Percentiles rank a stretch among this genome's conserved stretches.
phyloP scores from a whole-genome alignment of 2,113 vertebrate species.

The Sialia sialis region DNA sequence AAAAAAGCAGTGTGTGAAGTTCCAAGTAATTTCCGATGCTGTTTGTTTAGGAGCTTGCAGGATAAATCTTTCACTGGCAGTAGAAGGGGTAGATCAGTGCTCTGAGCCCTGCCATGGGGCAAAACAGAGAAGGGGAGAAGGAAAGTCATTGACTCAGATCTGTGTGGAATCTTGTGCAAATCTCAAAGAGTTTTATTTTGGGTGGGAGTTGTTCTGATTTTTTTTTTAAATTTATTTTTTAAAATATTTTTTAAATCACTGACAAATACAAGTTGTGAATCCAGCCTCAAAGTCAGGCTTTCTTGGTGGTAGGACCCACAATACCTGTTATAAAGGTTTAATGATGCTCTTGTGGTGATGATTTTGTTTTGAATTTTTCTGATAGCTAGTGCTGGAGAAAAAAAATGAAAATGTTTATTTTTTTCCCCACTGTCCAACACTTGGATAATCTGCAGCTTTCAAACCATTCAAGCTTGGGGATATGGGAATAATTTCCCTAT shows the following conservation, averaged over 20 bases:
- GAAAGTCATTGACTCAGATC: neutral
- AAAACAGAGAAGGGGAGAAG: neutral
- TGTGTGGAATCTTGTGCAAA: neutral
- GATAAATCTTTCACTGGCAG: neutral
- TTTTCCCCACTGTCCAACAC: neutral
- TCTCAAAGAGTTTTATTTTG: neutral
- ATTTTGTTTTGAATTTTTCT: neutral
- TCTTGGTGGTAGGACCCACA: neutral
- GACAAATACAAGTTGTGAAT: neutral
- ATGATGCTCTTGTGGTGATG: neutral
- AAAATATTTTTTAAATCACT: neutral
- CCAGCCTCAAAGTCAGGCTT: accelerated
- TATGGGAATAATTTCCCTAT: neutral
- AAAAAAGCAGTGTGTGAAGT: neutral
- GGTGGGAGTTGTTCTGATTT: neutral
- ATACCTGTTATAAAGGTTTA: neutral
- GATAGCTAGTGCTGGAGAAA: neutral
- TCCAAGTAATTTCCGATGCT: neutral
- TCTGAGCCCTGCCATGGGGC: accelerated
- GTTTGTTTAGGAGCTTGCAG: neutral
- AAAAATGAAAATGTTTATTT: neutral
- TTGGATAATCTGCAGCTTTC: neutral
- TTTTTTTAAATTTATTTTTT: no score
- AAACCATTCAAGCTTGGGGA: neutral
- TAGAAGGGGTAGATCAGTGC: neutral